phyloP scores from a whole-genome alignment of 2,797 vertebrate genomes.

The Sphenopsis melanotis region DNA sequence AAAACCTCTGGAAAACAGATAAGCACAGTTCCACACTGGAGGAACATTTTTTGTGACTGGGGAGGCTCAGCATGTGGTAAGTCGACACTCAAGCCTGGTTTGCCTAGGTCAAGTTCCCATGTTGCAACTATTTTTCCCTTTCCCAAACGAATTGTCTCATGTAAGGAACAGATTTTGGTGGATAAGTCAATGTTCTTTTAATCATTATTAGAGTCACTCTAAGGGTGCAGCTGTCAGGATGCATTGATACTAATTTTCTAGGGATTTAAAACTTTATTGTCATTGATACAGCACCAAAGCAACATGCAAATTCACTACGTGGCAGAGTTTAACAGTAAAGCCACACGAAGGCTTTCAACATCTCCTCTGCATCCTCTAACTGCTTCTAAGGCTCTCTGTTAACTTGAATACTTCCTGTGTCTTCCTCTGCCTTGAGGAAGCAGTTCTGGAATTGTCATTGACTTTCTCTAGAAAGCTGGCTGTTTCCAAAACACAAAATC shows the following conservation, averaged over 20 bases:
- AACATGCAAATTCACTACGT: not conserved
- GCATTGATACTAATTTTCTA: not conserved
- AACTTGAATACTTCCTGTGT: not conserved
- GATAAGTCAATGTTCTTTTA: not conserved
- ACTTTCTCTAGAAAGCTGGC: not conserved
- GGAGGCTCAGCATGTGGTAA: not conserved
- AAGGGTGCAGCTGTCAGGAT: not conserved
- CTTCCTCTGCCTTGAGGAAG: not conserved
- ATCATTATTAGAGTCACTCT: not conserved
- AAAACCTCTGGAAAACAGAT: not conserved
- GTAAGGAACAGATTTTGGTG: not conserved
- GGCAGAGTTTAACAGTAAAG: not conserved
- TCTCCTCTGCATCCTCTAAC: not conserved
- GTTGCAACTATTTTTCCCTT: not conserved
- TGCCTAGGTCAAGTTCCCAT: not conserved
- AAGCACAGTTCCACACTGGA: not conserved
- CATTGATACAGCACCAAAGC: not conserved
- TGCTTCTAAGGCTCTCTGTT: not conserved
- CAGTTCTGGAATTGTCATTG: not conserved
- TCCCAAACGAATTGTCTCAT: not conserved
- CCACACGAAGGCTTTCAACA: not conserved
- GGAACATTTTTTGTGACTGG: not conserved
- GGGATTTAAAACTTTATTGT: not conserved
- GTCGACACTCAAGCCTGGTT: not conserved
- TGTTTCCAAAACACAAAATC: not conserved